Percentiles rank a stretch among this genome's conserved stretches.
These are phyloP conservation scores for Hoplodrina ambigua DNA, from an alignment of 2,888 invertebrate genomes.

Conservation along the genomic window DNA sequence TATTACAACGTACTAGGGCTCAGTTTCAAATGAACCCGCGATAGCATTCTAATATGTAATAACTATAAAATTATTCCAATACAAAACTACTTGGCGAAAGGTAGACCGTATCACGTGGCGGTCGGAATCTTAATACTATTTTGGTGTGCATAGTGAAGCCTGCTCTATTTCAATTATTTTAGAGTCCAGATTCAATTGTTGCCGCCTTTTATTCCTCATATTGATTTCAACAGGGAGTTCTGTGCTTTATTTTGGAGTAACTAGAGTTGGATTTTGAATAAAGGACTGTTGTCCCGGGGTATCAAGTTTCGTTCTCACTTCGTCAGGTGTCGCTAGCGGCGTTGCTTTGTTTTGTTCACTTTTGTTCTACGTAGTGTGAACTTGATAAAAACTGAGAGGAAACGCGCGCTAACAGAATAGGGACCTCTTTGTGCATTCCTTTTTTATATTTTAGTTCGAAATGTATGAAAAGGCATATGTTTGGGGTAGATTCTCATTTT, in stretches of 20 bases:
- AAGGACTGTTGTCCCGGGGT: constrained; percentile 65
- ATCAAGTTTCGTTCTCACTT: constrained; percentile 89
- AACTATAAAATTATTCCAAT: constrained; percentile 89
- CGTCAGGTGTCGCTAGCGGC: constrained; percentile 89
- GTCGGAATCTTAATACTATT: constrained; percentile 83
- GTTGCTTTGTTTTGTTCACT: constrained; percentile 85
- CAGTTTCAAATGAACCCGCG: constrained; percentile 67
- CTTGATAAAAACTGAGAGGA: constrained; percentile 85
- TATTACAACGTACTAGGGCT: constrained; percentile 47
- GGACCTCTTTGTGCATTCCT: constrained; percentile 72
- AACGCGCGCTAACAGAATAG: constrained; percentile 80
- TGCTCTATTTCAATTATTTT: constrained; percentile 64
- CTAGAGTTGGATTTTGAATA: constrained; percentile 63
- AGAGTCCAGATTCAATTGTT: constrained; percentile 64
- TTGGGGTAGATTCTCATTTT: constrained; percentile 69
- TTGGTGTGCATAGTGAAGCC: constrained; percentile 60
- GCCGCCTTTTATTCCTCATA: constrained; percentile 36
- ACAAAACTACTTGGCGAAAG: constrained; percentile 88
- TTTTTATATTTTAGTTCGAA: constrained; percentile 65
- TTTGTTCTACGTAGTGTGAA: constrained; percentile 88
- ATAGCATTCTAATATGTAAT: constrained; percentile 86
- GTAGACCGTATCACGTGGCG: constrained; percentile 86
- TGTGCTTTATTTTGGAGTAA: constrained; percentile 32
- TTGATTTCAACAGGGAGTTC: constrained; percentile 33
- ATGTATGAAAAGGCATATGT: constrained; percentile 73